These are phyloP conservation scores for Connochaetes taurinus DNA, from an alignment of 2,113 vertebrate genomes.

Conservation along the genomic window DNA sequence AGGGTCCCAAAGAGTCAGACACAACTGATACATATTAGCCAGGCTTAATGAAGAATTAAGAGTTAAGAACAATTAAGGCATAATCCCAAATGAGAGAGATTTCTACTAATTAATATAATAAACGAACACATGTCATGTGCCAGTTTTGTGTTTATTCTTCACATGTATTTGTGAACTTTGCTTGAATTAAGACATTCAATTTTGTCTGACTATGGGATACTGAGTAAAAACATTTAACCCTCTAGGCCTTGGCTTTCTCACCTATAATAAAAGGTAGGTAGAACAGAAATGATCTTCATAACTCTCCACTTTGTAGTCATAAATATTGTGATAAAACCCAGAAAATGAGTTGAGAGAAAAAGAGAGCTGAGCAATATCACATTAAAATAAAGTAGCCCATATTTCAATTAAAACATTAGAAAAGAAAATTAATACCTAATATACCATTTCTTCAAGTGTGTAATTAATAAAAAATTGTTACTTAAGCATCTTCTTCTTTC, in stretches of 20 bases:
- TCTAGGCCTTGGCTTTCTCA: neutral
- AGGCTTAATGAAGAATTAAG: neutral
- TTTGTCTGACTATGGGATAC: neutral
- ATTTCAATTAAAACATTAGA: neutral
- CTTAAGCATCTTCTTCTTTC: neutral
- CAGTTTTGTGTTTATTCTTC: neutral
- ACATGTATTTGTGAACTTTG: neutral
- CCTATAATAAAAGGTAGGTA: neutral
- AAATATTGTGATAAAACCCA: neutral
- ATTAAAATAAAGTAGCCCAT: neutral
- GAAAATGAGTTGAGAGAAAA: neutral
- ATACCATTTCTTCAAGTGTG: neutral
- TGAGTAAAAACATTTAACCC: neutral
- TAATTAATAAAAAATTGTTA: neutral
- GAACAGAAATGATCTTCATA: neutral
- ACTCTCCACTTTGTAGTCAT: neutral
- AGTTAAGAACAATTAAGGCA: neutral
- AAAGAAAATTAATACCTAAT: neutral
- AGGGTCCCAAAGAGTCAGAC: too few relatives aligned
- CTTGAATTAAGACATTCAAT: neutral
- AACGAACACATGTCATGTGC: neutral
- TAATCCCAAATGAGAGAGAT: neutral
- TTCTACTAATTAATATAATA: neutral
- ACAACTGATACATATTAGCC: neutral
- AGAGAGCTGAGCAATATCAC: neutral